Evolutionary conservation across 2,888 invertebrate species (phyloP).

Genomic region (Acronicta alni): DNA sequence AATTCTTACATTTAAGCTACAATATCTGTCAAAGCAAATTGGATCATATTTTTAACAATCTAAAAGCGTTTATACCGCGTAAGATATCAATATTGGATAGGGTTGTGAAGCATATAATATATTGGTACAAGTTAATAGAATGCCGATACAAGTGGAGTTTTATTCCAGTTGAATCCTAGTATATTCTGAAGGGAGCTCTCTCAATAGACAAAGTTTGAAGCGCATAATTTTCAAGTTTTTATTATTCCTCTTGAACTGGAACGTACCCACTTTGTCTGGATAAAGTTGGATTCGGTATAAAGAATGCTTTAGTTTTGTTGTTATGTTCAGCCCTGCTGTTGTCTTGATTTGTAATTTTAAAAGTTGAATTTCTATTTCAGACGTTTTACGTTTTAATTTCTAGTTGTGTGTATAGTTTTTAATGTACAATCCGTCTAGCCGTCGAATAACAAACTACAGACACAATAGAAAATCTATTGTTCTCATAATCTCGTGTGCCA

Average conservation of each 20-base stretch:
- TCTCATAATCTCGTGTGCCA: too few relatives aligned
- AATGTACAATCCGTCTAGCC: background rate
- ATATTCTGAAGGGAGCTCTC: slow-evolving; percentile 49
- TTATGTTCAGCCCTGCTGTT: slow-evolving; percentile 2
- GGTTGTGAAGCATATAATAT: slow-evolving; percentile 22
- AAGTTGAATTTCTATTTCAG: background rate
- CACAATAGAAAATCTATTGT: too few relatives aligned
- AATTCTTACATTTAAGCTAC: slow-evolving; percentile 16
- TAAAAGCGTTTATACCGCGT: background rate
- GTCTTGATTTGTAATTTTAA: slow-evolving; percentile 8
- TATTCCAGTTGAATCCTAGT: slow-evolving; percentile 52
- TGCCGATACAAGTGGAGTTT: slow-evolving; percentile 46
- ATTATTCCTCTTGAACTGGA: slow-evolving; percentile 52
- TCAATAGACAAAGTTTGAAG: slow-evolving; percentile 63
- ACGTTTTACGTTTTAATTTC: background rate
- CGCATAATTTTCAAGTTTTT: slow-evolving; percentile 64
- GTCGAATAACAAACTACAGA: too few relatives aligned
- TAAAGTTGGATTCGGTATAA: slow-evolving; percentile 41
- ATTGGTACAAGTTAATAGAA: slow-evolving; percentile 39
- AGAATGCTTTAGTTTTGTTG: slow-evolving; percentile 38
- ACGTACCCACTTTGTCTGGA: slow-evolving; percentile 44
- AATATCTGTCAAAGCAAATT: slow-evolving; percentile 2
- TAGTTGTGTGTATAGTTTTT: background rate
- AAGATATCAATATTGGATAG: slow-evolving; percentile 1
- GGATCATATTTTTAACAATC: background rate